Evolutionary conservation across 2,888 invertebrate species (phyloP), one percentile per base, ranked within the genome.

Genomic region (Catonia carolina): DNA sequence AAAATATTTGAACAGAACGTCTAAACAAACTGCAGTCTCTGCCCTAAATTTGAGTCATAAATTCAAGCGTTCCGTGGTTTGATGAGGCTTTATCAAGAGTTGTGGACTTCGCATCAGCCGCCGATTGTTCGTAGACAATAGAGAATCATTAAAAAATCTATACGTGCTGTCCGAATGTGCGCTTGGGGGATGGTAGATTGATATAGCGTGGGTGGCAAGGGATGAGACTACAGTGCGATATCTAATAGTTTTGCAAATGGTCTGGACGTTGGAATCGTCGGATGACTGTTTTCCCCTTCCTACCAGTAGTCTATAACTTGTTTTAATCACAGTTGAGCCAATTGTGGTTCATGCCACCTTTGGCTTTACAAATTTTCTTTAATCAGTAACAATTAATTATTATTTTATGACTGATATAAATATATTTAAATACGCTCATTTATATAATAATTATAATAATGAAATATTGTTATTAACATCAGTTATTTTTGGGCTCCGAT

Each of bases 21-120:
- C 23, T 22, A 45, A 45, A 45, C 45, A 45, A 45, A 45, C 45
- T 27, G 45, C 8, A 6, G 27, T 27, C 27, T 27, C 27, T 27
- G n/a, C 45, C 45, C 45, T 45, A 45, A 45, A 45, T 45, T 45
- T 27, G 27, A 45, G 27, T 23, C 45, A 45, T 45, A 45, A 45
- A 45, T 45, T 45, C 45, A 45, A 45, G 45, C 45, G 14, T 45
- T 45, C 22, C 45, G 45, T 45, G 45, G 45, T 45, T 45, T 45
- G 45, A 45, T 45, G 45, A 45, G 22, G 23, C 45, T 45, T 45
- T 45, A 45, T 45, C 45, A 23, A 27, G 45, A 22, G 23, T 18
- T 14, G 22, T 14, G 22, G 5, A n/a, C 45, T 22, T 14, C n/a
- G 14, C 45, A 45, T 45, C 45, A 45, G 45, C 14, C 45, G 8